These are phyloP conservation scores for Craniophora ligustri DNA, from an alignment of 2,888 invertebrate genomes.

Conservation along the genomic window DNA sequence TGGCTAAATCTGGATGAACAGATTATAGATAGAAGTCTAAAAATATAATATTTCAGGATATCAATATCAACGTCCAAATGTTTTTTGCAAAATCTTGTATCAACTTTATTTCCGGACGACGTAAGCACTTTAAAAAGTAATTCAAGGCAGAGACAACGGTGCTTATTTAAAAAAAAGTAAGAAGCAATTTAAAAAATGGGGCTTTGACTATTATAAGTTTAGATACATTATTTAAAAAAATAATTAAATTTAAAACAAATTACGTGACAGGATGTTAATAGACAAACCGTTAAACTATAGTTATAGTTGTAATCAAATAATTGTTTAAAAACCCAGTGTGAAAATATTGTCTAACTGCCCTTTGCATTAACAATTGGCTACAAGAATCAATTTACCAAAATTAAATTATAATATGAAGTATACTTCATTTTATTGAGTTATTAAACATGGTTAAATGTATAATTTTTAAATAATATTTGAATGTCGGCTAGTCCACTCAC, in stretches of 20 bases:
- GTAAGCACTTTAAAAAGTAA: background rate
- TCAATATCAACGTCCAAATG: no score
- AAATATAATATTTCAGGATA: no score
- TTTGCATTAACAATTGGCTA: no score
- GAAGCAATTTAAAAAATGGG: constrained; percentile 4
- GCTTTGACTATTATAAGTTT: constrained; percentile 11
- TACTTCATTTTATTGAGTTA: background rate
- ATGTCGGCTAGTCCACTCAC: no score
- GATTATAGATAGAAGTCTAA: no score
- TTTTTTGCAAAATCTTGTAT: background rate
- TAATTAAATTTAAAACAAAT: constrained; percentile 1
- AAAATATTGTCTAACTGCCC: background rate
- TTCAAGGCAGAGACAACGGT: background rate
- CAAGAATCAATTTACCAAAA: background rate
- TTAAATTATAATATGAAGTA: no score
- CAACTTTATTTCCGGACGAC: background rate
- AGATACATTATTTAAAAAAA: background rate
- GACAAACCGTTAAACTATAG: constrained; percentile 5
- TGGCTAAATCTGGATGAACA: background rate
- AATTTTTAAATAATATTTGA: background rate
- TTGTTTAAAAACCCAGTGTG: constrained; percentile 12
- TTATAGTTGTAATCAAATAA: constrained; percentile 4
- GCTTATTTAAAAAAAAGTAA: background rate
- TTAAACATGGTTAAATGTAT: background rate
- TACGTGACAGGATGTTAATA: constrained; percentile 4